Evolutionary conservation across 2,888 invertebrate genomes (phyloP).

Genomic region (Chelonus formosanus): DNA sequence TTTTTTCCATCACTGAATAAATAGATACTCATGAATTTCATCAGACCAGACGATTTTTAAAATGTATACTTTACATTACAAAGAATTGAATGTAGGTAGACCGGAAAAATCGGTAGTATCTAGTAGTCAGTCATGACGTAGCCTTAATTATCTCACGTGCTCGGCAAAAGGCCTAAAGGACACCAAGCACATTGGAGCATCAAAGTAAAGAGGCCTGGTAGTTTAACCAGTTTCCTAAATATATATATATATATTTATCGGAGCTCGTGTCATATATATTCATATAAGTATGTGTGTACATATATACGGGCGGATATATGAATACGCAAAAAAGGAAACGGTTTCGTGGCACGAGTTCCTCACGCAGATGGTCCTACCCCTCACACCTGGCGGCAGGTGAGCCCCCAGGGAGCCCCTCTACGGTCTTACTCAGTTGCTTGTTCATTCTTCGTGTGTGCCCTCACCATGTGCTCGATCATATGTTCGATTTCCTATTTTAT

Average conservation of each 20-base stretch:
- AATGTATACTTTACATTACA: too few relatives aligned
- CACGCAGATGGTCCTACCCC: conserved; percentile 54
- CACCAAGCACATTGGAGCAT: conserved; percentile 3
- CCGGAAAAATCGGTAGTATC: conserved; percentile 23
- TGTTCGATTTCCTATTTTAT: background rate
- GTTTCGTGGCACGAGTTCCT: conserved; percentile 52
- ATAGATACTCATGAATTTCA: too few relatives aligned
- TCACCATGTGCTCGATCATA: conserved; percentile 31
- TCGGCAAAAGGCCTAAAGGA: conserved; percentile 26
- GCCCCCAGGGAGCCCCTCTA: conserved; percentile 48
- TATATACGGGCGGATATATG: conserved; percentile 34
- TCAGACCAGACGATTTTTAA: too few relatives aligned
- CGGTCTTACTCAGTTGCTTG: conserved; percentile 4
- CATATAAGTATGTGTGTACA: conserved; percentile 12
- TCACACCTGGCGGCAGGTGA: conserved; percentile 60
- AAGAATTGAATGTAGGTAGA: conserved; percentile 4
- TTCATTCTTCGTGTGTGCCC: conserved; percentile 3
- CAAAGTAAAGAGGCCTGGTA: conserved; percentile 22
- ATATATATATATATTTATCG: conserved; percentile 37
- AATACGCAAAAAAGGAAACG: conserved; percentile 48
- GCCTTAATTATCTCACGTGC: conserved; percentile 44
- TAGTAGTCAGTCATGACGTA: conserved; percentile 24
- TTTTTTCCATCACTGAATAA: too few relatives aligned
- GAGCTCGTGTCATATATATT: background rate
- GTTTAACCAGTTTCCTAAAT: conserved; percentile 38